A percentile compares a stretch with the other conserved stretches of the same genome.
Evolutionary conservation across 2,888 invertebrate species (phyloP).

Genomic region (Hoplodrina blanda): DNA sequence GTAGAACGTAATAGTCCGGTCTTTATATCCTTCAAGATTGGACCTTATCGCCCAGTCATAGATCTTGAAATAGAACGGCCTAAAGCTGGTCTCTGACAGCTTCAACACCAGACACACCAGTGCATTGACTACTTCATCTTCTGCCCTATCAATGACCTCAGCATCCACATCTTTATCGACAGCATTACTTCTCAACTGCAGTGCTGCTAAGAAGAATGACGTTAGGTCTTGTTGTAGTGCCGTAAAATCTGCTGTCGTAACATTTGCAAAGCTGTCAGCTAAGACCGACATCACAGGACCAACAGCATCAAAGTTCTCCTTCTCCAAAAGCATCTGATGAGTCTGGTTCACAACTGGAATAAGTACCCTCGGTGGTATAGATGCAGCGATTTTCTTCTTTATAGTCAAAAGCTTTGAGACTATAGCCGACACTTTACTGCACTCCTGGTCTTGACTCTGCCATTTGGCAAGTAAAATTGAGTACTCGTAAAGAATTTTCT

Average conservation of each 20-base stretch:
- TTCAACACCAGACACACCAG: constrained; percentile 96
- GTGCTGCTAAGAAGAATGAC: constrained; percentile 93
- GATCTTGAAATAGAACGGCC: constrained; percentile 96
- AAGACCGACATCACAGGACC: constrained; percentile 94
- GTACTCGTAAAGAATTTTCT: constrained; percentile 92
- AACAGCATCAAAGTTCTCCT: constrained; percentile 91
- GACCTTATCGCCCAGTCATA: constrained; percentile 96
- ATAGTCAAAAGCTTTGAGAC: constrained; percentile 91
- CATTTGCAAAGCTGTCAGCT: constrained; percentile 92
- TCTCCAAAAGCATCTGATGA: constrained; percentile 91
- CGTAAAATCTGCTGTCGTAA: constrained; percentile 92
- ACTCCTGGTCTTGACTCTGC: constrained; percentile 85
- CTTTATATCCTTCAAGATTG: constrained; percentile 90
- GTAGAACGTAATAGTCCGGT: constrained; percentile 95
- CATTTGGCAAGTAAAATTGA: constrained; percentile 90
- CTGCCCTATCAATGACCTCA: constrained; percentile 90
- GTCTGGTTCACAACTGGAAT: constrained; percentile 93
- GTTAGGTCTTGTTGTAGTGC: constrained; percentile 93
- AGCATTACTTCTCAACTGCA: constrained; percentile 92
- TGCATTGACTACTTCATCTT: constrained; percentile 94
- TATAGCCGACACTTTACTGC: constrained; percentile 88
- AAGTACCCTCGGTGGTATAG: constrained; percentile 94
- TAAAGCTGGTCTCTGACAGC: constrained; percentile 96
- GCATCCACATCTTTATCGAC: constrained; percentile 75
- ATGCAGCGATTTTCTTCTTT: constrained; percentile 92